Evolutionary conservation across 2,888 invertebrate species (phyloP), one percentile per base, ranked within the genome.

Genomic region (Synanthedon tipuliformis): DNA sequence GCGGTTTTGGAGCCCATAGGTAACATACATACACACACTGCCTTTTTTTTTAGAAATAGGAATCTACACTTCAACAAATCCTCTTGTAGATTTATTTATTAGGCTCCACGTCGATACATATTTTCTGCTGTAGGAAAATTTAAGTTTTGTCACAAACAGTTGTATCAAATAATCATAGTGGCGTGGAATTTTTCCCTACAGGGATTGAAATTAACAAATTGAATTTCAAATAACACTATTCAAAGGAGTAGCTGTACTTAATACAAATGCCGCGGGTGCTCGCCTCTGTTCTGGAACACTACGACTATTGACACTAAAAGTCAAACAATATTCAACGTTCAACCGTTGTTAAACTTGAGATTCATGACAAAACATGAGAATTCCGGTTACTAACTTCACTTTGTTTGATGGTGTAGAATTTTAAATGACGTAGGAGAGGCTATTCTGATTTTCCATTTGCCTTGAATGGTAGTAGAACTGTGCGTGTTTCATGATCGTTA

Each of bases 401-500:
- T 45, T 45, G 45, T 45, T 15, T 45, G 15, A 45, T 15, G 8
- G 45, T 45, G 45, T 45, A 45, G 13, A 34, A 34, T 34, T 34
- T n/a, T 45, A 45, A 13, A 13, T 45, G 34, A 45, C 45, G n/a
- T 45, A 45, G 12, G 45, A 45, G 45, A n/a, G 45, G 27, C 50
- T 49, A 51, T 50, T 53, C 11, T 48, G 52, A 51, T 55, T 54
- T 34, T 55, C 53, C 57, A 61, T 63, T 68, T 61, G 63, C 66
- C 68, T 67, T 69, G 67, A 61, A 57, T 59, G 58, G 57, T 61
- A 59, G 34, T 54, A 40, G 23, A 51, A 50, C 58, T 56, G 63
- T 72, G 70, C 73, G 71, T 73, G 71, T 50, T 59, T 34, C 27
- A 16, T 49, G 56, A 58, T 59, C 63, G 62, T 73, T 69, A 66